Evolutionary conservation across 1,140 invertebrate species (phyloP), one percentile per base, ranked within the genome.

Genomic region (Pseudomyrmex pallidus): DNA sequence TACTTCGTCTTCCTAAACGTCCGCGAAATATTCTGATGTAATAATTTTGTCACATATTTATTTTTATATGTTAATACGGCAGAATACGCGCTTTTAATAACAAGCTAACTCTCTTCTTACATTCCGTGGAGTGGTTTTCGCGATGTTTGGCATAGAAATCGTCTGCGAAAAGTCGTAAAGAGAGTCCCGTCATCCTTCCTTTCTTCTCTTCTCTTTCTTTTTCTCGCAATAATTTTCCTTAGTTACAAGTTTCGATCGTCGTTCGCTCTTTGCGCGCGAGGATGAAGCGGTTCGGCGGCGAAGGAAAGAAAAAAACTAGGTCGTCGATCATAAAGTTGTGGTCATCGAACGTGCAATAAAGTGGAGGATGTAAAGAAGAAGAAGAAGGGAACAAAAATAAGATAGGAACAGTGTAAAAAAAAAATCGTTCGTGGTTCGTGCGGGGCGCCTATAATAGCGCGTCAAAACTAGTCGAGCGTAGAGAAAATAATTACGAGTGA

Each of bases 401-500:
- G 54, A 66, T 35, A 12, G 12, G 8, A 80, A 59, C 13, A 52
- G n/a, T 12, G 2, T 15, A 52, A 59, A 70, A 50, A 83, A 35
- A 35, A 50, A 66, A n/a, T 57, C 61, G 17, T 46, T 25, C 22
- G 22, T 22, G 17, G 20, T 64, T 15, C 2, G 7, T 68, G 62
- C 48, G 15, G 35, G 77, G 64, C 54, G 59, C 17, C 17, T 57
- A 77, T 66, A 77, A 77, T 66, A 77, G 48, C 20, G 12, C 50
- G 5, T 83, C 44, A 62, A 82, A 82, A 15, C 70, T 83, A 74
- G 80, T 74, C 70, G 17, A 74, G 57, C 70, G 70, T 83, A 63
- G 64, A 83, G 50, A 74, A 83, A 83, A 83, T 83, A 83, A 83
- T 83, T 74, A 83, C 72, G 61, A 63, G 25, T 74, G 20, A 1